These are phyloP conservation scores for Drosophila flavopinicola DNA, from an alignment of 2,888 invertebrate genomes.

Conservation along the genomic window DNA sequence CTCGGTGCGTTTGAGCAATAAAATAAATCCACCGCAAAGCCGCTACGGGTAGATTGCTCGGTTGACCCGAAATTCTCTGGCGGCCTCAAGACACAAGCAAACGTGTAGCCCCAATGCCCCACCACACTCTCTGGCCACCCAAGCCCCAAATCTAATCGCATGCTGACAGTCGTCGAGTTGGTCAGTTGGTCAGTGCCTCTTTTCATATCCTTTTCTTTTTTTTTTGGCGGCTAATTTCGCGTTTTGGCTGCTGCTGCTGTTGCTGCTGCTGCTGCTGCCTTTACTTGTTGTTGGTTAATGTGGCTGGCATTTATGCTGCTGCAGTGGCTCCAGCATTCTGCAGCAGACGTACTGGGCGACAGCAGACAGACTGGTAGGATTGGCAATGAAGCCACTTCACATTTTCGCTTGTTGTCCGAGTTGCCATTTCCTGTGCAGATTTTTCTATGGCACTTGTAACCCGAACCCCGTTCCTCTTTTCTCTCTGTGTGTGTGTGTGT, in stretches of 20 bases:
- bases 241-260: slow-evolving; percentile 22
- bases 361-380: not conserved
- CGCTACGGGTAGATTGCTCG: slow-evolving; percentile 74
- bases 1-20: slow-evolving; percentile 61
- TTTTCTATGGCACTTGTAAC: slow-evolving; percentile 28
- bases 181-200: slow-evolving; percentile 7
- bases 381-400: slow-evolving; percentile 32
- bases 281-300: slow-evolving; percentile 39
- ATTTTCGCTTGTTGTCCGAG: slow-evolving; percentile 61
- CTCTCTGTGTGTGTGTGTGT: slow-evolving; percentile 6
- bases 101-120: not conserved
- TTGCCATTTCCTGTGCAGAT: slow-evolving; percentile 54
- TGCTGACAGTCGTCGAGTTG: slow-evolving; percentile 37
- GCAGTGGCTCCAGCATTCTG: slow-evolving; percentile 26
- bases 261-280: slow-evolving; percentile 20
- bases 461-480: not conserved
- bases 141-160: slow-evolving; percentile 28
- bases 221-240: slow-evolving; percentile 59
- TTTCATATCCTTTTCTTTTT: too few species aligned
- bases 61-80: slow-evolving; percentile 61
- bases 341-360: slow-evolving; percentile 31
- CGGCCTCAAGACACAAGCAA: not conserved
- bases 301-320: slow-evolving; percentile 49
- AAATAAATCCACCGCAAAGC: slow-evolving; percentile 79
- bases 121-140: too few species aligned